Evolutionary conservation across 2,888 invertebrate species (phyloP), one percentile per base, ranked within the genome.

Genomic region (Lasioglossum leucozonium): DNA sequence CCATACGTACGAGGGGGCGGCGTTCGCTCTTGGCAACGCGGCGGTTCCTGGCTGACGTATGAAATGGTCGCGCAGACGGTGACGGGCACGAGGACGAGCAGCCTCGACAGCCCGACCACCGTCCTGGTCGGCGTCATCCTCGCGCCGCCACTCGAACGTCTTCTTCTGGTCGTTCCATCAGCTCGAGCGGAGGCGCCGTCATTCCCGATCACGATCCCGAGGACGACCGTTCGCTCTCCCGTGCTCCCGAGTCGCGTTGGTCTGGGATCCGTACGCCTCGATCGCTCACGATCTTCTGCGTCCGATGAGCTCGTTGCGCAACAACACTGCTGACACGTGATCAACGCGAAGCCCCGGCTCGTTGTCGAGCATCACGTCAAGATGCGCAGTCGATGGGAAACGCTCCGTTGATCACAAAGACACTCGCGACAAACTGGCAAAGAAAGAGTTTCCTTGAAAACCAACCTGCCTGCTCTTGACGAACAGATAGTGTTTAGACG

Each of bases 71-170:
- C 91, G 87, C 92, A 92, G 92, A 92, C 92, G 92, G 90, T 88
- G 91, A 91, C 91, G 87, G 92, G 92, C 82, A 89, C 89, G 91
- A 91, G 90, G 85, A 91, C 92, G 75, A 91, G 90, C 67, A 92
- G 86, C 84, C 91, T 89, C 89, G 91, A 83, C 74, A 88, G 73
- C 76, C 89, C 86, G 84, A 73, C 82, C 87, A 87, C 86, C 89
- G 88, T 89, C 87, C 89, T 82, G 82, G 77, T 88, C 77, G 84
- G 78, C 80, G 91, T 90, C 91, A 90, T 90, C 88, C 89, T 91
- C 82, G 85, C 76, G 65, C 85, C 86, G 77, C 79, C 81, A 75
- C 69, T 72, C 34, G 75, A 78, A 79, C 87, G 75, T 87, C 86
- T 77, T 80, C 79, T 77, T 75, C 78, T 69, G 37, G 78, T 82